These are phyloP conservation scores for Vulpes vulpes DNA, from an alignment of 2,113 vertebrate species.

Conservation along the genomic window DNA sequence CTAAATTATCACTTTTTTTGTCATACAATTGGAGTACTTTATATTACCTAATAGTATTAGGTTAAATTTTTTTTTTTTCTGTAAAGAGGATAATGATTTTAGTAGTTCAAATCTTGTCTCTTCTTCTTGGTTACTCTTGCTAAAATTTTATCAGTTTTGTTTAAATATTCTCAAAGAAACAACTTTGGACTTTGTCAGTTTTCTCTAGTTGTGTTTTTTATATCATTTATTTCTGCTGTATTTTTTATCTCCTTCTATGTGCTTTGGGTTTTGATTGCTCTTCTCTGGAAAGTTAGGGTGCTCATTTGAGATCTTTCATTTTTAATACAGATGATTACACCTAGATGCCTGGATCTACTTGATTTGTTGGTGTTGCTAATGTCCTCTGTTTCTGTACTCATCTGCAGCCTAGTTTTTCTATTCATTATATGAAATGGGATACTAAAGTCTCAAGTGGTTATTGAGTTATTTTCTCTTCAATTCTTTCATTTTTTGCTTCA, in stretches of 20 bases:
- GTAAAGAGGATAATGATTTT: not conserved
- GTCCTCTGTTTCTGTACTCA: not conserved
- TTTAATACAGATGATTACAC: not conserved
- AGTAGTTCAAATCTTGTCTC: not conserved
- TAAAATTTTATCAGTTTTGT: not conserved
- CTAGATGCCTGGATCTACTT: not conserved
- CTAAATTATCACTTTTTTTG: not conserved
- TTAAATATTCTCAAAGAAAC: not conserved
- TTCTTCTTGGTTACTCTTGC: not conserved
- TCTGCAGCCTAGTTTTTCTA: not conserved
- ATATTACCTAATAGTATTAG: not conserved
- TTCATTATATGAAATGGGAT: not conserved
- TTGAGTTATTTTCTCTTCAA: not conserved
- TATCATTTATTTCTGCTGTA: not conserved
- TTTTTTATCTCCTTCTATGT: not conserved
- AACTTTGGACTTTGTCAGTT: not conserved
- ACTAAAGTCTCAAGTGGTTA: not conserved
- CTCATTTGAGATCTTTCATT: not conserved
- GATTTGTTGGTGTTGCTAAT: not conserved
- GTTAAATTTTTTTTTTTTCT: not conserved
- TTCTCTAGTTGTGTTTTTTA: not conserved
- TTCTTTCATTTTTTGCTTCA: not conserved
- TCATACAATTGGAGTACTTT: not conserved
- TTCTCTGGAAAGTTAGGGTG: not conserved
- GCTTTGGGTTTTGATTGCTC: not conserved